Percentiles rank a stretch among this genome's conserved stretches.
Evolutionary conservation across 2,113 vertebrate genomes (phyloP).

Genomic region (Nematolebias whitei): DNA sequence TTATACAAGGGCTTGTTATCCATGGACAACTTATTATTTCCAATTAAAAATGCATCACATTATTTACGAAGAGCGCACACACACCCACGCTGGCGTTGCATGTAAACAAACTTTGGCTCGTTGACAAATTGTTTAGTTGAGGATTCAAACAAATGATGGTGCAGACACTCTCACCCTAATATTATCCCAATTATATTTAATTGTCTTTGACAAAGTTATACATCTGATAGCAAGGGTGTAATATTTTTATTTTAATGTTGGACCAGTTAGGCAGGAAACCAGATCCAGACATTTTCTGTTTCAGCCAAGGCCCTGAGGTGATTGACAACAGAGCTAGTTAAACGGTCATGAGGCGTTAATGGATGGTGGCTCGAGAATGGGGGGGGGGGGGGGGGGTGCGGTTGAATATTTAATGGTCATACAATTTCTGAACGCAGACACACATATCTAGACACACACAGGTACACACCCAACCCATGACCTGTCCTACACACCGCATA

Average conservation of each 20-base stretch:
- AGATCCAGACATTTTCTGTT: slow-evolving; percentile 66
- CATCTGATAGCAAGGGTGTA: slow-evolving; percentile 6
- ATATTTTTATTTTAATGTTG: slow-evolving; percentile 22
- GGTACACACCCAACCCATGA: slow-evolving; percentile 79
- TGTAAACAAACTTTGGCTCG: slow-evolving; percentile 57
- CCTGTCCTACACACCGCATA: slow-evolving; percentile 78
- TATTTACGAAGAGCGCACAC: slow-evolving; percentile 50
- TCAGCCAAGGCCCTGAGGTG: slow-evolving; percentile 64
- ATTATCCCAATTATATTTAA: slow-evolving; percentile 53
- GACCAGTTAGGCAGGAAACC: slow-evolving; percentile 55
- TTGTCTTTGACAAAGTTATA: slow-evolving; percentile 34
- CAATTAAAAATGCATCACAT: slow-evolving; percentile 72
- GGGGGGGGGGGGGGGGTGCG: slow-evolving; percentile 28
- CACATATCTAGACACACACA: slow-evolving; percentile 77
- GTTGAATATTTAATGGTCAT: slow-evolving; percentile 84
- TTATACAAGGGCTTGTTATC: slow-evolving; percentile 68
- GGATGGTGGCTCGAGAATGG: slow-evolving; percentile 70
- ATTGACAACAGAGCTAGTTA: slow-evolving; percentile 86
- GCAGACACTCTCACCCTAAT: slow-evolving; percentile 32
- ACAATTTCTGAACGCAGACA: slow-evolving; percentile 82
- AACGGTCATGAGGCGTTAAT: slow-evolving; percentile 80
- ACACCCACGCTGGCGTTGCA: slow-evolving; percentile 29
- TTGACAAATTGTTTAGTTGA: slow-evolving; percentile 53
- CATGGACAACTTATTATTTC: slow-evolving; percentile 72
- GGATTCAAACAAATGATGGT: slow-evolving; percentile 54